These are phyloP conservation scores for Apodemia hepburni DNA, from an alignment of 2,888 invertebrate genomes.

Conservation along the genomic window DNA sequence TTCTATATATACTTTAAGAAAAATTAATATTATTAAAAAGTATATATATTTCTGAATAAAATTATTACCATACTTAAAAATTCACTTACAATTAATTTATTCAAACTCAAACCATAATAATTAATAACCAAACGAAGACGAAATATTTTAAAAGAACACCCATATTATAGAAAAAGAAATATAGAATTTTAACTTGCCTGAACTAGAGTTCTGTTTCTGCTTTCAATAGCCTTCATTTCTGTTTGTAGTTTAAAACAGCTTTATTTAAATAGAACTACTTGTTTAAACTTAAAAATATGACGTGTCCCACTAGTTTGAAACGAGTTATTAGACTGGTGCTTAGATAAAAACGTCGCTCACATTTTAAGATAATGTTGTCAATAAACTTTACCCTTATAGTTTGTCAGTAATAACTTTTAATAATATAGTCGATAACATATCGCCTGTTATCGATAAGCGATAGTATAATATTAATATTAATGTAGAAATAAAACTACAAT, in stretches of 20 bases:
- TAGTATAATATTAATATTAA: background rate
- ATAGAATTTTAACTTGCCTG: background rate
- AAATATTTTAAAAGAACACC: no score
- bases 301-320: background rate
- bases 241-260: background rate
- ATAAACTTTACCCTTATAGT: constrained; percentile 40
- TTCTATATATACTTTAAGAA: background rate
- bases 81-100: background rate
- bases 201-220: constrained; percentile 25
- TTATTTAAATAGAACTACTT: background rate
- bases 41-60: background rate
- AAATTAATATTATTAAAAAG: background rate
- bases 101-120: no score
- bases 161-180: no score
- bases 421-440: constrained; percentile 13
- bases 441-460: background rate
- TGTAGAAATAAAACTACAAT: background rate
- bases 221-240: constrained; percentile 25
- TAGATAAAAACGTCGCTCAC: constrained; percentile 38
- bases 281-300: background rate
- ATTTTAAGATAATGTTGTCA: constrained; percentile 51
- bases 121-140: no score
- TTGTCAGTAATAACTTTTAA: constrained; percentile 14
- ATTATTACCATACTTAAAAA: constrained; percentile 11
- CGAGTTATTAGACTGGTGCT: constrained; percentile 3